phyloP scores from a whole-genome alignment of 2,797 vertebrate species.

The Avahi laniger region DNA sequence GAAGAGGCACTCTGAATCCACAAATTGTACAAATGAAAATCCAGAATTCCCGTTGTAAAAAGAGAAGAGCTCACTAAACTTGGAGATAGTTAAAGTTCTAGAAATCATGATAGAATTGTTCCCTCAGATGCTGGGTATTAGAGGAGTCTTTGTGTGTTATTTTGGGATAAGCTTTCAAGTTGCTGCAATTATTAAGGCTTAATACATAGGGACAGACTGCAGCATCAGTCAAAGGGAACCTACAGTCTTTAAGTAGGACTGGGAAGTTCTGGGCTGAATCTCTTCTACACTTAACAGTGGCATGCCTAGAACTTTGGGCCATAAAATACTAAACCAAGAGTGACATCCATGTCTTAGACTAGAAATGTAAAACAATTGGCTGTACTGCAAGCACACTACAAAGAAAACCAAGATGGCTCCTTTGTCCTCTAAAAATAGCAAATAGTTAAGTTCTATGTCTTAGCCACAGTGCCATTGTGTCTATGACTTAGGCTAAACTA shows the following conservation, averaged over 20 bases:
- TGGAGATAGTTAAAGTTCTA: background rate
- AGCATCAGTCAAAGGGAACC: background rate
- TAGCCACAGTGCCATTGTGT: background rate
- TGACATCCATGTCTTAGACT: background rate
- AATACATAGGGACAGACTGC: background rate
- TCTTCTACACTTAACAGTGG: background rate
- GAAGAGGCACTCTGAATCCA: background rate
- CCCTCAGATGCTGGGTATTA: background rate
- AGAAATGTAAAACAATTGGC: background rate
- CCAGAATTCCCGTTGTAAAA: background rate
- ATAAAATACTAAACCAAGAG: background rate
- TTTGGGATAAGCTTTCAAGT: constrained; percentile 5
- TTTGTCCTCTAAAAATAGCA: background rate
- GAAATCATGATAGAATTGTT: background rate
- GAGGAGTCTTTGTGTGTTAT: background rate
- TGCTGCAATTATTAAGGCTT: background rate
- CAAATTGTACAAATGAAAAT: background rate
- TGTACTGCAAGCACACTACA: background rate
- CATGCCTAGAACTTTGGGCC: background rate
- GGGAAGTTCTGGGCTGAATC: background rate
- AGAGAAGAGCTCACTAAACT: background rate
- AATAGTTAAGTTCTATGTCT: background rate
- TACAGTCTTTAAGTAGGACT: background rate
- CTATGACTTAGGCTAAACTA: background rate
- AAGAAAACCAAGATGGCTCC: background rate